Evolutionary conservation across 1,140 invertebrate species (phyloP), one percentile per base, ranked within the genome.

Genomic region (Microplitis demolitor): DNA sequence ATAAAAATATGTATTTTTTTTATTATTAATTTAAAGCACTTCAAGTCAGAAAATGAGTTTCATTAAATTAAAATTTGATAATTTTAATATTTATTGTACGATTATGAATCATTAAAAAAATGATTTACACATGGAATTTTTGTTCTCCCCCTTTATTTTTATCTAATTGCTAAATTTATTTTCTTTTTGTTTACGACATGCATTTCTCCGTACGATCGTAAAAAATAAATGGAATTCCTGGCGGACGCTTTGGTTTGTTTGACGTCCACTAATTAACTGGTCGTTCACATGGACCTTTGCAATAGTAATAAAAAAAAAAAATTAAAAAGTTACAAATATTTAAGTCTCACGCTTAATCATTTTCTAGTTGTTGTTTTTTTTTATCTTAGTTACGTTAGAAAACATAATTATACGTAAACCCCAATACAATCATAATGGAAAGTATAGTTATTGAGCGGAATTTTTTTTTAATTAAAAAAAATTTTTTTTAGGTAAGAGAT

Each of bases 211-310:
- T 4, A 24, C 3, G 31, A 16, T 58, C 56, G 16, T 58, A 58
- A 58, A 58, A 45, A 58, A 8, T 58, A 58, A 58, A 58, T 58
- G 24, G 56, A 24, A 58, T 58, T 58, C 56, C 56, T 58, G 56
- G 14, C 56, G 56, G 56, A 16, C 56, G 31, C 56, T 58, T 58
- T 54, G 51, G 51, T 3, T 4, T 1, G 51, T 5, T 54, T 58
- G 56, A 58, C 24, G 56, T 24, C 56, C 56, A 31, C 24, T 58
- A 58, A 58, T 31, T 31, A 33, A 16, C 16, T 58, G 56, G 16
- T 58, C 56, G 56, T 58, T 31, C 24, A 58, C 9, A 24, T 58
- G 31, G 16, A 34, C 31, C 14, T 58, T 58, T 31, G 9, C 24
- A 58, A 58, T 58, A 24, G 31, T 24, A 16, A 58, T 33, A 58